Percentiles rank a stretch among this genome's conserved stretches.
These are phyloP conservation scores for Beris chalybata DNA, from an alignment of 2,888 invertebrate species.

Conservation along the genomic window DNA sequence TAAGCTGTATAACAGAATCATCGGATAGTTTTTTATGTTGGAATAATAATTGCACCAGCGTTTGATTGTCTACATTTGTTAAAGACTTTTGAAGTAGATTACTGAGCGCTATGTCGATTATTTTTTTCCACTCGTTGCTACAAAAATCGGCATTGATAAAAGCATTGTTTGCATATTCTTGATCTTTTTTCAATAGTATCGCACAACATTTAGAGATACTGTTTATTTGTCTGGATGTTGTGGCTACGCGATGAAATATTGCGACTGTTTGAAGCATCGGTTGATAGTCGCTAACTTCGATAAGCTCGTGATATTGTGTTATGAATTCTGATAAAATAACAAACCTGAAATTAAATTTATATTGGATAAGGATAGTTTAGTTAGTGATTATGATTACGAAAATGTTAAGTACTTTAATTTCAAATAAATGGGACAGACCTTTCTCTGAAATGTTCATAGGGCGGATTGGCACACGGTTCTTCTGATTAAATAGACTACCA, in stretches of 20 bases:
- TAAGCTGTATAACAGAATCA: constrained; percentile 14
- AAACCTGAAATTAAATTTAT: constrained; percentile 43
- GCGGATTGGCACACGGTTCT: too few species aligned
- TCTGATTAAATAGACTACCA: too few species aligned
- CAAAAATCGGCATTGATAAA: constrained; percentile 23
- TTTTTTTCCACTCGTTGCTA: constrained; percentile 27
- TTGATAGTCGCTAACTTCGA: constrained; percentile 47
- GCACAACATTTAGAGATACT: constrained; percentile 3
- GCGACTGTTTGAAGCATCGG: constrained; percentile 42
- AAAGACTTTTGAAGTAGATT: constrained; percentile 24
- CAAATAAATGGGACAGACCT: too few species aligned
- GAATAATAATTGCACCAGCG: constrained; percentile 26
- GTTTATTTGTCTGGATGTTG: constrained; percentile 18
- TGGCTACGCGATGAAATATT: constrained; percentile 36
- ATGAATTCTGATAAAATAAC: constrained; percentile 48
- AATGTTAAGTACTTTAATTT: too few species aligned
- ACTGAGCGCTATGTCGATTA: constrained; percentile 16
- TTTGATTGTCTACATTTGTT: constrained; percentile 9
- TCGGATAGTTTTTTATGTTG: constrained; percentile 24
- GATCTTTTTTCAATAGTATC: constrained; percentile 21
- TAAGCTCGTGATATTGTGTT: constrained; percentile 42
- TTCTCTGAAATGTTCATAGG: too few species aligned
- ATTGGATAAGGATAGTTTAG: too few species aligned
- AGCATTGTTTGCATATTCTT: not conserved
- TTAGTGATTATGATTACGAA: too few species aligned